Percentiles rank a stretch among this genome's conserved stretches.
phyloP scores from a whole-genome alignment of 1,140 invertebrate species.

The Stegodyphus dumicola region DNA sequence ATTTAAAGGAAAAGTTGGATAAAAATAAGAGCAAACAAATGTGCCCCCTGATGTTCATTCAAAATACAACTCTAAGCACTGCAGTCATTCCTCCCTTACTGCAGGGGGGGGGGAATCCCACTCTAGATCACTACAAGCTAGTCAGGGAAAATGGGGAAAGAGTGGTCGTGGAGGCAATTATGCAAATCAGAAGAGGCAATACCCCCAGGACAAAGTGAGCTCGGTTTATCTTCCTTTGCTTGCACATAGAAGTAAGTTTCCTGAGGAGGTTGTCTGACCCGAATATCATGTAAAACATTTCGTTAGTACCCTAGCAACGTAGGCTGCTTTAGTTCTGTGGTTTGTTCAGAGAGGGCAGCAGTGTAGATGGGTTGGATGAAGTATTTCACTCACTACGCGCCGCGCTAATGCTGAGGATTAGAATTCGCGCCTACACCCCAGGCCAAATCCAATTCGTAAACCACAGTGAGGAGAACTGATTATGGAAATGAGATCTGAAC shows the following conservation, averaged over 20 bases:
- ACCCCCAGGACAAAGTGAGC: slow-evolving; percentile 25
- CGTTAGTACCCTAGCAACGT: neutral
- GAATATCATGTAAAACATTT: slow-evolving; percentile 30
- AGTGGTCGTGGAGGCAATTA: slow-evolving; percentile 24
- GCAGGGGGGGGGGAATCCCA: neutral
- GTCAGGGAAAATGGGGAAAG: neutral
- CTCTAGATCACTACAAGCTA: slow-evolving; percentile 24
- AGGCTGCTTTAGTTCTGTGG: neutral
- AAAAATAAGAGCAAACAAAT: slow-evolving; percentile 37
- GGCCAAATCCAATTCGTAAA: no score
- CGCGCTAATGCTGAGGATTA: neutral
- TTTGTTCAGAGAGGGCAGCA: slow-evolving; percentile 4
- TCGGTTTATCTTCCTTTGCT: slow-evolving; percentile 22
- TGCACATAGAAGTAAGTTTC: slow-evolving; percentile 1
- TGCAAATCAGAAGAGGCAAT: slow-evolving; percentile 49
- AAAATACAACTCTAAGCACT: neutral
- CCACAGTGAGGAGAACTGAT: no score
- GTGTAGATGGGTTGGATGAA: neutral
- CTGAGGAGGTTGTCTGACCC: neutral
- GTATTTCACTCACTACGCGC: neutral
- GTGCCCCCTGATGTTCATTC: slow-evolving; percentile 41
- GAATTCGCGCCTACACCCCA: neutral
- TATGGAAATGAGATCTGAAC: no score
- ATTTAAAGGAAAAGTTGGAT: slow-evolving; percentile 26
- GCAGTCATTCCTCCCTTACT: neutral